Conservation (phyloP, 2,888 invertebrate species). For the Caenorhabditis sp. region DNA sequence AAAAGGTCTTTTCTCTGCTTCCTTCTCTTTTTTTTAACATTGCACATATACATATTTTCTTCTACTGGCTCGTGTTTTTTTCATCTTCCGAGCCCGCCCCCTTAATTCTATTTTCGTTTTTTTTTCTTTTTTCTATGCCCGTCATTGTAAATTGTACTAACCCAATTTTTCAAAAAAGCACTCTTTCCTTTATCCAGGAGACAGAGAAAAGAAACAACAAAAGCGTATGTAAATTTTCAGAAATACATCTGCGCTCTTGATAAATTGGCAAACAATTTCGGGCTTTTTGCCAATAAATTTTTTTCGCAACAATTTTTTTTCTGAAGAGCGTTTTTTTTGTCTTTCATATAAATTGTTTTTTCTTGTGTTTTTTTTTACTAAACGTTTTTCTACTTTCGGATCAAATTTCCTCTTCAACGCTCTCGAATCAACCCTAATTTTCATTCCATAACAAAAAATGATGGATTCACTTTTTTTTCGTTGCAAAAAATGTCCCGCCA, state of each 20-base stretch:
- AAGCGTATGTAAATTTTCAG: background rate
- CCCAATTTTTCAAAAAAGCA: slow-evolving; percentile 20
- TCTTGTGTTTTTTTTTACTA: too few species aligned
- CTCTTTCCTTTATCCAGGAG: background rate
- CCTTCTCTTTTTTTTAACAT: background rate
- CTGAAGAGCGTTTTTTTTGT: background rate
- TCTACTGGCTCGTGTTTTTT: background rate
- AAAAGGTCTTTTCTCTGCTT: background rate
- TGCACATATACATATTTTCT: background rate
- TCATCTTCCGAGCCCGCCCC: slow-evolving; percentile 3
- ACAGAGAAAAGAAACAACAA: background rate
- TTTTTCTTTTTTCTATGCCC: slow-evolving; percentile 22
- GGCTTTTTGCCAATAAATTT: background rate
- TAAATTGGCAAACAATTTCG: background rate
- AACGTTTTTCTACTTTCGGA: background rate
- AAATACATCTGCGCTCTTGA: background rate
- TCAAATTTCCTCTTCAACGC: background rate
- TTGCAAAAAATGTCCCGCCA: too few species aligned
- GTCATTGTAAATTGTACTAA: slow-evolving; percentile 42
- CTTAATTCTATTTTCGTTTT: slow-evolving; percentile 20
- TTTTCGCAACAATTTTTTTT: background rate
- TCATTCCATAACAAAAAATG: background rate
- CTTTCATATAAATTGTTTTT: too few species aligned
- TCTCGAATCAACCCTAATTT: background rate
- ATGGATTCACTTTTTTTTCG: background rate